Conservation (phyloP, 2,113 vertebrate genomes). For the Natator depressus region DNA sequence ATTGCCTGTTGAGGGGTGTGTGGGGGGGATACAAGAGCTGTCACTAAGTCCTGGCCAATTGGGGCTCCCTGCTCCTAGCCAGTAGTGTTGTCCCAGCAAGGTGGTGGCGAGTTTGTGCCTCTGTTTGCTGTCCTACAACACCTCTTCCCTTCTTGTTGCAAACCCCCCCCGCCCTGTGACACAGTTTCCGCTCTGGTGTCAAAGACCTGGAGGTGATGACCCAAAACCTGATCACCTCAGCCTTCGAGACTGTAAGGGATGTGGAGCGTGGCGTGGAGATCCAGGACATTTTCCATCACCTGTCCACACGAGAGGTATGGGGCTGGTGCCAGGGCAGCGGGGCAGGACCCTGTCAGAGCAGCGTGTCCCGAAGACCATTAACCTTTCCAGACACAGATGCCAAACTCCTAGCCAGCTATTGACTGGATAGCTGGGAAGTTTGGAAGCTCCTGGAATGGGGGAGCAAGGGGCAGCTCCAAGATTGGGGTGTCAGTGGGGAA, state of each 20-base stretch:
- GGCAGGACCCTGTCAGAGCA: background rate
- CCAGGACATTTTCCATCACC: slow-evolving; percentile 82
- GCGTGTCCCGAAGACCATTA: background rate
- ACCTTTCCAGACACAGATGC: background rate
- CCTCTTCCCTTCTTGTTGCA: background rate
- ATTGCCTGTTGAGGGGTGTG: background rate
- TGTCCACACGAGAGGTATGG: slow-evolving; percentile 84
- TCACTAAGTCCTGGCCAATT: no score
- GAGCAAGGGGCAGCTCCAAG: background rate
- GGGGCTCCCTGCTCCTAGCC: background rate
- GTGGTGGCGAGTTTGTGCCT: background rate
- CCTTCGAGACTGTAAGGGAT: slow-evolving; percentile 80
- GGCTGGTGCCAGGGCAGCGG: background rate
- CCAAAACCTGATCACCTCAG: slow-evolving; percentile 83
- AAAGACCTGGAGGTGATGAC: slow-evolving; percentile 84
- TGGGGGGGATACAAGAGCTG: no score
- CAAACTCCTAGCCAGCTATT: background rate
- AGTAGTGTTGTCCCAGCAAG: background rate
- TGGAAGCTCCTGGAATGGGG: background rate
- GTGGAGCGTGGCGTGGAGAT: slow-evolving; percentile 85
- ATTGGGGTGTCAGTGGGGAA: background rate
- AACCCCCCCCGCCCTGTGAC: background rate
- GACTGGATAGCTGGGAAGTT: background rate
- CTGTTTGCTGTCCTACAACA: background rate
- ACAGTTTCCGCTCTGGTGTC: slow-evolving; percentile 75